Base-by-base conservation (phyloP, 2,888 invertebrate genomes). In the Brenthis hecate region DNA sequence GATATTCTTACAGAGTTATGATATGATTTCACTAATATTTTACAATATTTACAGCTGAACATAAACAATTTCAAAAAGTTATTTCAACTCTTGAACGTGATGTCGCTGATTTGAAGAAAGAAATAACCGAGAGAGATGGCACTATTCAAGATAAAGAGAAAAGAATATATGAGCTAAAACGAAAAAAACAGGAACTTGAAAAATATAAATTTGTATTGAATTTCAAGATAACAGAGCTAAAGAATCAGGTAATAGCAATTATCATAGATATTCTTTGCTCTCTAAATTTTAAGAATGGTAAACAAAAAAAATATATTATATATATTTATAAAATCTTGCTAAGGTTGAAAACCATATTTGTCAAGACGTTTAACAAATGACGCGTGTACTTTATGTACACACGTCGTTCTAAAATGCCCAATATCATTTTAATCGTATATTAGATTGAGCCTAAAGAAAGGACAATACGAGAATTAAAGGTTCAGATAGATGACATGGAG, bases 131-230 rank as follows among this genome's bases (percentile, higher is more conserved):
- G 84, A 94, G 97, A 72, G 98, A 98, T 80, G 93, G 94, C 32
- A 96, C 96, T 0, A 97, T 98, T 70, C 96, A 96, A 77, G 96
- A 96, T 62, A 98, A 97, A 87, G 98, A 98, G 84, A 96, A 96
- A 78, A 93, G 96, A 72, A 97, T 98, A 75, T 95, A 95, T 77
- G 97, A 97, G 75, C 85, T 98, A 69, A 96, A 97, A 83, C 95
- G 96, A 74, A 97, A 96, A 81, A 98, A 97, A 81, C 95, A 96
- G 80, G 98, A 98, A 81, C 86, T 98, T 73, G 98, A 98, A 82
- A 98, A 98, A 85, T 97, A 96, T 84, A 98, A 97, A 82, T 98
- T 97, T 84, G 97, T 98, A 1, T 89, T 98, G 48, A 97, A 97
- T 80, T 97, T 97, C 82, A 98, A 98, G 86, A 97, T 98, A 70